Percentiles rank a stretch among this genome's conserved stretches.
Conservation (phyloP, 2,797 vertebrate species). For the Eremophila alpestris region DNA sequence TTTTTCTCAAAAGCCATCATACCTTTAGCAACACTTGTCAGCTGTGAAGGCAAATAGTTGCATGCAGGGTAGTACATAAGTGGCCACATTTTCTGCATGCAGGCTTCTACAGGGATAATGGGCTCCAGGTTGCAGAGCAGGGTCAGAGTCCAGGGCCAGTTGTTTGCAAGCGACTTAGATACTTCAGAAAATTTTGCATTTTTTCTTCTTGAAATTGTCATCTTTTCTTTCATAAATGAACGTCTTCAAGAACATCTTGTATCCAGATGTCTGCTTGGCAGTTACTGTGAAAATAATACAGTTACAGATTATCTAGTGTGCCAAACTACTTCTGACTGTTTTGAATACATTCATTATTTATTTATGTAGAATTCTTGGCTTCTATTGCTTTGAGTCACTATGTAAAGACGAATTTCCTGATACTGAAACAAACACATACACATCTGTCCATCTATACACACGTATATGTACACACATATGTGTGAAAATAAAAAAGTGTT, state of each 20-base stretch:
- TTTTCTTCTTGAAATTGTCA: not conserved
- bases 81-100: not conserved
- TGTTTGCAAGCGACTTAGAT: not conserved
- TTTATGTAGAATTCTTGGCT: not conserved
- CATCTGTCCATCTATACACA: not conserved
- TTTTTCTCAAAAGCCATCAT: not conserved
- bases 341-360: not conserved
- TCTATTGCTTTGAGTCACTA: not conserved
- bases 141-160: not conserved
- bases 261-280: not conserved
- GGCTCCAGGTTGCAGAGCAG: not conserved
- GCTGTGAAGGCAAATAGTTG: not conserved
- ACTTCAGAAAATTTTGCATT: fast-evolving
- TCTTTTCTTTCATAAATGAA: not conserved
- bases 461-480: fast-evolving
- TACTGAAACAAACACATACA: not conserved
- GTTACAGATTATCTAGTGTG: not conserved
- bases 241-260: not conserved
- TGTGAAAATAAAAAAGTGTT: not conserved
- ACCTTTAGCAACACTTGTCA: not conserved
- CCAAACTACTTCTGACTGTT: not conserved
- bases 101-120: fast-evolving
- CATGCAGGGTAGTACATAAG: not conserved
- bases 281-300: not conserved
- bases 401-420: not conserved